Evolutionary conservation across 2,888 invertebrate genomes (phyloP), one percentile per base, ranked within the genome.

Genomic region (Drosophila kanekoi): DNA sequence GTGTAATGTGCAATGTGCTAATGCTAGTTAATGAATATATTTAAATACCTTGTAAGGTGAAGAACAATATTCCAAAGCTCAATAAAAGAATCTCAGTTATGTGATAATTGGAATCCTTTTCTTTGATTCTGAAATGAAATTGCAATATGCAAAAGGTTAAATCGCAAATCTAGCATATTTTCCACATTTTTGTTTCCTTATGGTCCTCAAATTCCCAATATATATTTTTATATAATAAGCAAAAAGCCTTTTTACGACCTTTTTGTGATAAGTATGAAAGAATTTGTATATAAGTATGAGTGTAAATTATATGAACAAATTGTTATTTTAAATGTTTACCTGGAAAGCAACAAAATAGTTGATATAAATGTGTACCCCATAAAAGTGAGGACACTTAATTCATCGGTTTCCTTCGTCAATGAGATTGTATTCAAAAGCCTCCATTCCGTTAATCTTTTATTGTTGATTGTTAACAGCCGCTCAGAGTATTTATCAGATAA

Each of bases 401-500:
- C 88, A 18, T 82, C 88, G 11, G 70, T 59, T 58, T 87, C 86
- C 13, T 79, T 79, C 4, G 83, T 57, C 40, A 79, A 58, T 1
- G 86, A 80, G 56, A 82, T 72, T 5, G 47, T 71, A 51, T 87
- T 82, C 1, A 87, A 20, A 10, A 82, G 86, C 8, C 45, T 70
- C 81, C 81, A 82, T 63, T 82, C 81, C 23, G 66, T 62, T 5
- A 82, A 68, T 16, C 51, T 48, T 32, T 82, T 82, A 32, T 65
- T 60, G 16, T 82, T 85, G 9, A 62, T 64, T 1, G 44, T 44
- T n/a, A 79, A 37, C 11, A 87, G 65, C 11, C 88, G 48, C 18
- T 82, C 81, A 1, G 81, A 85, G 48, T 87, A 77, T n/a, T 70
- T 82, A 23, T 82, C 81, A 3, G 86, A 67, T 14, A 87, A 18